These are phyloP conservation scores for Spodoptera exigua DNA, from an alignment of 2,888 invertebrate genomes.

Conservation along the genomic window DNA sequence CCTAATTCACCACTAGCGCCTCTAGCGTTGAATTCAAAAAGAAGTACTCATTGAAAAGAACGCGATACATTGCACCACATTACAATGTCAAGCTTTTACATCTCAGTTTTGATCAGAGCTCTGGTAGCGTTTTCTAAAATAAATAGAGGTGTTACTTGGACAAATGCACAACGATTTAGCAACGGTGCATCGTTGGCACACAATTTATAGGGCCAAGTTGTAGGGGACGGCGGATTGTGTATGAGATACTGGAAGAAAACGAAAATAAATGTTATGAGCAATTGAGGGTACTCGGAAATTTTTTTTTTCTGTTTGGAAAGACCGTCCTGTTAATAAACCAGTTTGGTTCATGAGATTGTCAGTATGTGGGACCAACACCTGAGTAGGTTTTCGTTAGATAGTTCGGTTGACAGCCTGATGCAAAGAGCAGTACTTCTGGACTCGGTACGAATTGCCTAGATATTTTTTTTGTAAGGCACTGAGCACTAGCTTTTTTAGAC, in stretches of 20 bases:
- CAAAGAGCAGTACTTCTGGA: too few species aligned
- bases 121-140: conserved; percentile 72
- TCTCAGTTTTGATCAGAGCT: conserved; percentile 60
- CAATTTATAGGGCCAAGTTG: conserved; percentile 54
- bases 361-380: too few species aligned
- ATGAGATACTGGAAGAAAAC: conserved; percentile 27
- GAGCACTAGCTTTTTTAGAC: too few species aligned
- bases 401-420: too few species aligned
- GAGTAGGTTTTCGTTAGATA: too few species aligned
- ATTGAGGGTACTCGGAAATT: conserved; percentile 1
- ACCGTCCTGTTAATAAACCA: too few species aligned
- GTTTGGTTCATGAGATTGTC: too few species aligned
- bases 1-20: too few species aligned
- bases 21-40: too few species aligned
- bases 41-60: conserved; percentile 6
- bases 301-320: background rate
- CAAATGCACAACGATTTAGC: conserved; percentile 79
- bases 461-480: too few species aligned
- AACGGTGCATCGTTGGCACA: conserved; percentile 67
- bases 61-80: conserved; percentile 51
- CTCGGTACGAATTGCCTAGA: too few species aligned
- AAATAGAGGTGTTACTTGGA: conserved; percentile 81
- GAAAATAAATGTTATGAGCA: conserved; percentile 7
- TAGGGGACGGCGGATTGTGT: conserved; percentile 43
- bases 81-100: conserved; percentile 51